A percentile compares a stretch with the other conserved stretches of the same genome.
phyloP scores from a whole-genome alignment of 1,140 invertebrate genomes.

The Pseudobourletiella spinata region DNA sequence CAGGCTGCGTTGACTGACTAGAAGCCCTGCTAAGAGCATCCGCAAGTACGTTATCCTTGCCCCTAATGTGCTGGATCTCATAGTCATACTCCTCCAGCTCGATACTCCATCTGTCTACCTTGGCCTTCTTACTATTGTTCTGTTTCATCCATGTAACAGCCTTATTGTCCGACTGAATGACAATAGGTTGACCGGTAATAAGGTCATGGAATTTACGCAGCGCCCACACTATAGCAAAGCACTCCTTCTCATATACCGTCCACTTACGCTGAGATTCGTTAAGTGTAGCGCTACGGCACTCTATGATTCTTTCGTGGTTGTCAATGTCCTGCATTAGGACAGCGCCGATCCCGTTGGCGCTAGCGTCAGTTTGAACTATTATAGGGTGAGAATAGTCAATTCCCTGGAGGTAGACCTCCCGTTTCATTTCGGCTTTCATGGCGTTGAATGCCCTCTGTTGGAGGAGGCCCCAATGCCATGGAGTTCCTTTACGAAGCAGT shows the following conservation, averaged over 20 bases:
- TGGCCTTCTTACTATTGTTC: conserved; percentile 5
- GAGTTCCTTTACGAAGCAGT: conserved; percentile 10
- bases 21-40: conserved; percentile 23
- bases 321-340: conserved; percentile 17
- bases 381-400: conserved; percentile 24
- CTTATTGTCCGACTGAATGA: conserved; percentile 19
- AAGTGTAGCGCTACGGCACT: conserved; percentile 12
- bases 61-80: conserved; percentile 37
- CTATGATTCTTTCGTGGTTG: conserved; percentile 10
- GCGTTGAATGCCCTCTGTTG: conserved; percentile 30
- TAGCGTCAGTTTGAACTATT: conserved; percentile 11
- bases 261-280: conserved; percentile 11
- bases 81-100: conserved; percentile 26
- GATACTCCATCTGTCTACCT: conserved; percentile 27
- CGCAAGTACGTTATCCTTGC: conserved; percentile 27
- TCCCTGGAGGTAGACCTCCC: conserved; percentile 4
- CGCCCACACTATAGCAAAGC: conserved; percentile 21
- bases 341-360: conserved; percentile 12
- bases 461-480: conserved; percentile 12
- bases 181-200: conserved; percentile 17
- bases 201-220: conserved; percentile 23
- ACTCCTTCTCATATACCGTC: conserved; percentile 18
- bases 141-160: conserved; percentile 17
- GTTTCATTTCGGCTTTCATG: conserved; percentile 12
- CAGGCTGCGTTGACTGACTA: too few species aligned